phyloP scores from a whole-genome alignment of 2,113 vertebrate species.

The Psophia crepitans region DNA sequence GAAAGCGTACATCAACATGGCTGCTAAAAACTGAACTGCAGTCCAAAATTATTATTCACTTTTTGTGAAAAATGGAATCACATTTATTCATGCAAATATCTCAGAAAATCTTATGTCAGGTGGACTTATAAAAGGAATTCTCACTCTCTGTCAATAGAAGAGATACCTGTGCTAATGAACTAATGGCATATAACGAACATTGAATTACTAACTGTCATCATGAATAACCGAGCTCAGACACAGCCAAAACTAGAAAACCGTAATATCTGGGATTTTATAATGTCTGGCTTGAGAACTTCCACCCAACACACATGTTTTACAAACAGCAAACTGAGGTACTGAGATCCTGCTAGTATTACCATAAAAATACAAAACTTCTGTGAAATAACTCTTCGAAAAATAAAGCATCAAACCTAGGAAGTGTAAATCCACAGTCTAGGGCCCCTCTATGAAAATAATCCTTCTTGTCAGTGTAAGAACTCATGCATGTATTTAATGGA shows the following conservation, averaged over 20 bases:
- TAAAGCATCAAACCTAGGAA: background rate
- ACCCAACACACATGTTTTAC: background rate
- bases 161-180: background rate
- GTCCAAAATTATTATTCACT: background rate
- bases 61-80: background rate
- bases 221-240: background rate
- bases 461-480: background rate
- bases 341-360: background rate
- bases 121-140: background rate
- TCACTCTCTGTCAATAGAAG: background rate
- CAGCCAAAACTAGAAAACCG: background rate
- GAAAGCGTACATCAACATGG: background rate
- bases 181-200: background rate
- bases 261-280: background rate
- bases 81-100: background rate
- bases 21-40: background rate
- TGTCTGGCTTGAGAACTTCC: background rate
- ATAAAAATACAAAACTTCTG: background rate
- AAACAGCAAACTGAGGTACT: background rate
- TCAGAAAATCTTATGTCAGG: background rate
- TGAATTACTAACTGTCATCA: background rate
- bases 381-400: background rate
- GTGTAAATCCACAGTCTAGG: background rate
- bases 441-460: background rate
- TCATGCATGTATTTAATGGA: background rate